phyloP scores from a whole-genome alignment of 2,797 vertebrate genomes.

The Sebastes umbrosus region DNA sequence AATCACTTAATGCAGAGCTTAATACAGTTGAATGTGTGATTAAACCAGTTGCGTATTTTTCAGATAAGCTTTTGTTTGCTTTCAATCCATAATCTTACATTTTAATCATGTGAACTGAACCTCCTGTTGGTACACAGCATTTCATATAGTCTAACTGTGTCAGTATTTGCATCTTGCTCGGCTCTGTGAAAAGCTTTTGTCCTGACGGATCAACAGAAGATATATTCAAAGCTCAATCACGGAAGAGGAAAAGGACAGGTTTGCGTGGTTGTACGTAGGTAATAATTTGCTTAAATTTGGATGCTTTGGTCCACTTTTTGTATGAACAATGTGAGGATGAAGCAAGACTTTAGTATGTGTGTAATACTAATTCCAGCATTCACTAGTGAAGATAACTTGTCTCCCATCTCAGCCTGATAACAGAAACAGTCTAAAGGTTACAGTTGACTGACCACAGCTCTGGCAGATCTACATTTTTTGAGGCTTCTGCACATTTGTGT shows the following conservation, averaged over 20 bases:
- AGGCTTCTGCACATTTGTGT: not conserved
- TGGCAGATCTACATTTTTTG: not conserved
- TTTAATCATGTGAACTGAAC: not conserved
- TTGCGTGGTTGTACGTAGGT: not conserved
- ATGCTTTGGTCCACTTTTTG: not conserved
- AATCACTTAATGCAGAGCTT: not conserved
- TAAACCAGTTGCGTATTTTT: too few species aligned
- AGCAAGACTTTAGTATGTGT: not conserved
- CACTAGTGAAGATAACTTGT: conserved; percentile 5
- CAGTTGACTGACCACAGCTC: not conserved
- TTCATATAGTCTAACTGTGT: not conserved
- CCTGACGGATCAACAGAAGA: conserved; percentile 23
- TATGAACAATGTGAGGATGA: not conserved
- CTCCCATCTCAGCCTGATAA: conserved; percentile 28
- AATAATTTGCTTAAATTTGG: conserved; percentile 36
- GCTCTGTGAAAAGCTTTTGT: conserved; percentile 17
- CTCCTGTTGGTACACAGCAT: not conserved
- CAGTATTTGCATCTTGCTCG: conserved; percentile 49
- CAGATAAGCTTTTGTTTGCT: not conserved
- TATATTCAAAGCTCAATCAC: not conserved
- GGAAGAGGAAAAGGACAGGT: conserved; percentile 11
- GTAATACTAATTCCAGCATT: not conserved
- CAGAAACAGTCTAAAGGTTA: conserved; percentile 47
- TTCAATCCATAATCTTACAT: not conserved
- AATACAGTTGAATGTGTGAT: not conserved